These are phyloP conservation scores for Macrostomum lignano DNA, from an alignment of 1,140 invertebrate species.

Conservation along the genomic window DNA sequence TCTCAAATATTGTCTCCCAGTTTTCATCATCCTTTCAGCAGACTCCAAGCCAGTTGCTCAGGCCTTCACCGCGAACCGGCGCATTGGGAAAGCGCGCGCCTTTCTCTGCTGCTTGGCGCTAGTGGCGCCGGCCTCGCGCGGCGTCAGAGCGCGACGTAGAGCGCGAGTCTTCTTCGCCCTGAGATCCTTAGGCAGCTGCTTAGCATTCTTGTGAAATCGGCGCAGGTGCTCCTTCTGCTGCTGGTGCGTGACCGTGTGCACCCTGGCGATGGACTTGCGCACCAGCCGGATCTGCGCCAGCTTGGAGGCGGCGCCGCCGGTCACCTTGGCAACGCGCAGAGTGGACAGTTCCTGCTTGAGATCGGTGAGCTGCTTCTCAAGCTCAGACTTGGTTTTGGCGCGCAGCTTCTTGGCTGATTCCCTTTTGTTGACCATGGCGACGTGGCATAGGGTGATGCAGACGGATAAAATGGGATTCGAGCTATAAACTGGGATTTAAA, in stretches of 20 bases:
- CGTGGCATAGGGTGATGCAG: no score
- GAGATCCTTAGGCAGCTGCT: conserved; percentile 78
- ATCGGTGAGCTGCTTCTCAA: conserved; percentile 71
- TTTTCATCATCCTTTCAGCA: no score
- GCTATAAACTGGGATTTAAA: no score
- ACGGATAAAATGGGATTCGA: no score
- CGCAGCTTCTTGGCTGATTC: conserved; percentile 68
- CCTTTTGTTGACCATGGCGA: conserved; percentile 42
- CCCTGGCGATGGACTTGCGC: conserved; percentile 78
- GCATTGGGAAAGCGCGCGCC: no score
- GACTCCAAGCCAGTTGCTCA: no score
- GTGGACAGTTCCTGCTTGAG: conserved; percentile 71
- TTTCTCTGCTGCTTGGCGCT: no score
- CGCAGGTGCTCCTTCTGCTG: conserved; percentile 87
- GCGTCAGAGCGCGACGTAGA: conserved; percentile 46
- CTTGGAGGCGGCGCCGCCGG: conserved; percentile 80
- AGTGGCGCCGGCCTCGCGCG: no score
- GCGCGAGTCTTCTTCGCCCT: conserved; percentile 81
- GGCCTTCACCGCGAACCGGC: no score
- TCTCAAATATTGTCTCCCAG: no score
- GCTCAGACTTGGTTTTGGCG: conserved; percentile 83
- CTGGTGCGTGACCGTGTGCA: conserved; percentile 95
- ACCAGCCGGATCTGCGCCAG: conserved; percentile 86
- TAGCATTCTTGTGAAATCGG: conserved; percentile 71
- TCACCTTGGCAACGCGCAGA: conserved; percentile 74